A percentile compares a stretch with the other conserved stretches of the same genome.
These are phyloP conservation scores for Calephelis nemesis DNA, from an alignment of 1,140 invertebrate genomes.

Conservation along the genomic window DNA sequence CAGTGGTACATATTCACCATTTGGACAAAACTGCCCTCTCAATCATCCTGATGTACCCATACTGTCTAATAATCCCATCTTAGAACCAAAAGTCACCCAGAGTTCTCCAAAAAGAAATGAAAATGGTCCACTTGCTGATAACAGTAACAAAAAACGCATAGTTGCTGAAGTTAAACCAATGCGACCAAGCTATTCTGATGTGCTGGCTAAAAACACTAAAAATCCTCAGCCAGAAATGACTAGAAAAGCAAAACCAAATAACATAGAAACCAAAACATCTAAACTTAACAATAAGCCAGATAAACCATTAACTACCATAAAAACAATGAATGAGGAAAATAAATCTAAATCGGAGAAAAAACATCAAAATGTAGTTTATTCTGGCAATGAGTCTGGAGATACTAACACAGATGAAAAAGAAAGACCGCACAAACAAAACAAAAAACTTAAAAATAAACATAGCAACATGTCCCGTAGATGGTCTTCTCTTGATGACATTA, in stretches of 20 bases:
- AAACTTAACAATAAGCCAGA: slow-evolving; percentile 64
- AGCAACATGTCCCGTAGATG: slow-evolving; percentile 79
- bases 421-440: slow-evolving; percentile 68
- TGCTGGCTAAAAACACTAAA: slow-evolving; percentile 85
- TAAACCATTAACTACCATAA: slow-evolving; percentile 48
- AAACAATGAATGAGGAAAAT: slow-evolving; percentile 66
- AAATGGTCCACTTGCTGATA: slow-evolving; percentile 64
- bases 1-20: slow-evolving; percentile 90
- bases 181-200: slow-evolving; percentile 90
- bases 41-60: slow-evolving; percentile 67
- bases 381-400: slow-evolving; percentile 76
- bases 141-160: slow-evolving; percentile 85
- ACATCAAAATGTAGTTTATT: slow-evolving; percentile 59
- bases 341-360: slow-evolving; percentile 67
- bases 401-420: slow-evolving; percentile 65
- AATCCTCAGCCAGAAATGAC: slow-evolving; percentile 47
- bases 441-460: slow-evolving; percentile 71
- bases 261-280: slow-evolving; percentile 58
- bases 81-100: slow-evolving; percentile 45
- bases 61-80: slow-evolving; percentile 43
- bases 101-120: slow-evolving; percentile 60
- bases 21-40: slow-evolving; percentile 80
- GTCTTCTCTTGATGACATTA: slow-evolving; percentile 80
- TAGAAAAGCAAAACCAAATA: slow-evolving; percentile 49
- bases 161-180: slow-evolving; percentile 92